These are phyloP conservation scores for Meliscaeva auricollis DNA, from an alignment of 2,888 invertebrate species.

Conservation along the genomic window DNA sequence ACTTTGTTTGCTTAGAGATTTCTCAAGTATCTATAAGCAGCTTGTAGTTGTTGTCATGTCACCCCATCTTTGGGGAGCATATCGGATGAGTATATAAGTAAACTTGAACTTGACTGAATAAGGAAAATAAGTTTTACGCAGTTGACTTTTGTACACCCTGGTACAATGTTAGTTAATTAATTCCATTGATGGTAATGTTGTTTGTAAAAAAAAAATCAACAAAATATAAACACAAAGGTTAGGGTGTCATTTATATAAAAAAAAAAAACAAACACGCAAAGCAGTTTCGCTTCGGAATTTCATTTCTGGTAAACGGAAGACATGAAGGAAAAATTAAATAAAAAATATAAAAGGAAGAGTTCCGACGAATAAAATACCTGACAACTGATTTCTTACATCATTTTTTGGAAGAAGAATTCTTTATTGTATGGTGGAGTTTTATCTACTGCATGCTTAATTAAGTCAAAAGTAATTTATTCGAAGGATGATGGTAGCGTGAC, in stretches of 20 bases:
- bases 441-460: conserved; percentile 11
- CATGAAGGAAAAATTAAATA: conserved; percentile 25
- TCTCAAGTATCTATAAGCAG: background rate
- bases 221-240: conserved; percentile 18
- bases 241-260: conserved; percentile 34
- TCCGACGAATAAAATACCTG: background rate
- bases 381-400: conserved; percentile 33
- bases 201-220: background rate
- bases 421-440: too few species aligned
- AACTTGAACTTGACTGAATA: conserved; percentile 50
- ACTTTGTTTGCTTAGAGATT: conserved; percentile 41
- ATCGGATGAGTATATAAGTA: conserved; percentile 6
- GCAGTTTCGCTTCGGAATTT: conserved; percentile 33
- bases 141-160: background rate
- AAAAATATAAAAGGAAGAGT: background rate
- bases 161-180: conserved; percentile 42
- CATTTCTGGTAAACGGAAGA: conserved; percentile 37
- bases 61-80: conserved; percentile 24
- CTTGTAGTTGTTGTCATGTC: background rate
- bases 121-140: conserved; percentile 27
- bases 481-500: conserved; percentile 31
- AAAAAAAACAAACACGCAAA: conserved; percentile 46
- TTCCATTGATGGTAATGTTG: conserved; percentile 24
- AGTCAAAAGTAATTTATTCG: conserved; percentile 17
- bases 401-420: conserved; percentile 1